These are phyloP conservation scores for Drosophila kikkawai DNA, from an alignment of 1,140 invertebrate genomes.

Conservation along the genomic window DNA sequence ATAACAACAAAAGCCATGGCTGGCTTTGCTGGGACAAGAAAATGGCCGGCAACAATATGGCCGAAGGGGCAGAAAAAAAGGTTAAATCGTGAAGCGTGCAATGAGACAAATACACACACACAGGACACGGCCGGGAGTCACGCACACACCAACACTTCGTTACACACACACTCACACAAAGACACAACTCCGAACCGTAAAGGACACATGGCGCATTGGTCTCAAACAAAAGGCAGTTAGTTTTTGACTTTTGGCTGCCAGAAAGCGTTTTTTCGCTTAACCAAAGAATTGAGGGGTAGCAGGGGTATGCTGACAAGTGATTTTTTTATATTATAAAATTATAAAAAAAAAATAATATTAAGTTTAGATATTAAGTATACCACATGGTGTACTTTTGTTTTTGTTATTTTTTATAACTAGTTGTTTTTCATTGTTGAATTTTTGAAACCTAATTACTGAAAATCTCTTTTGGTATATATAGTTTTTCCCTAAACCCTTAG, in stretches of 20 bases:
- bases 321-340: neutral
- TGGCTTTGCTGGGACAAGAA: conserved; percentile 28
- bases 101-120: conserved; percentile 48
- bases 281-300: neutral
- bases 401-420: neutral
- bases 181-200: conserved; percentile 52
- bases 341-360: too few relatives aligned
- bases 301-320: too few relatives aligned
- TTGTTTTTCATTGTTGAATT: neutral
- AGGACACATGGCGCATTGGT: conserved; percentile 71
- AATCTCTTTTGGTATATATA: neutral
- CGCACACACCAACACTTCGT: conserved; percentile 41
- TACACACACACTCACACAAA: conserved; percentile 34
- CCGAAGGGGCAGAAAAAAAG: conserved; percentile 54
- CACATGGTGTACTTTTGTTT: neutral
- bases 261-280: conserved; percentile 30
- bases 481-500: neutral
- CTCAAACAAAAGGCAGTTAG: conserved; percentile 78
- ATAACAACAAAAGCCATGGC: conserved; percentile 22
- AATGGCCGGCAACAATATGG: conserved; percentile 64
- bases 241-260: conserved; percentile 69
- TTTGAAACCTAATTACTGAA: neutral
- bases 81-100: conserved; percentile 64
- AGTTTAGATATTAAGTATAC: neutral
- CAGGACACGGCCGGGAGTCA: conserved; percentile 19